phyloP scores from a whole-genome alignment of 1,140 invertebrate species.

The Drosophila ficusphila region DNA sequence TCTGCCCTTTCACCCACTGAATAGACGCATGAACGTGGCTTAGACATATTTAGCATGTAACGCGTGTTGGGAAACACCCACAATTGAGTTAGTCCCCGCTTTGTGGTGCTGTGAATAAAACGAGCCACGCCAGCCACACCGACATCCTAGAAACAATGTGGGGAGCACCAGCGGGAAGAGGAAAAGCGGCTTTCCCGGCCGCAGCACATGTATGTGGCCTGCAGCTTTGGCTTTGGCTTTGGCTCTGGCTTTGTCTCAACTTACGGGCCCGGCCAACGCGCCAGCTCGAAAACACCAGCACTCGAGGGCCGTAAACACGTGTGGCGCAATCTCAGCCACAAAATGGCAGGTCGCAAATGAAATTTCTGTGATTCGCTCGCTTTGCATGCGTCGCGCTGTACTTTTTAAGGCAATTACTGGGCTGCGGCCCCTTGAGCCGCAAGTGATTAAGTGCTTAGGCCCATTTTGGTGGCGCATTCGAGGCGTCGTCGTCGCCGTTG shows the following conservation, averaged over 20 bases:
- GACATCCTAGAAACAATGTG: not conserved
- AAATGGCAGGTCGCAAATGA: slow-evolving; percentile 45
- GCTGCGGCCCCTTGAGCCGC: slow-evolving; percentile 26
- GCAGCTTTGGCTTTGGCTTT: slow-evolving; percentile 50
- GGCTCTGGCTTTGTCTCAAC: slow-evolving; percentile 51
- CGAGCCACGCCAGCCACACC: slow-evolving; percentile 29
- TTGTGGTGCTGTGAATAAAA: slow-evolving; percentile 37
- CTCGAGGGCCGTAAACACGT: slow-evolving; percentile 22
- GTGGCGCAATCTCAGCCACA: slow-evolving; percentile 25
- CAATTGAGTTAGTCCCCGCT: slow-evolving; percentile 38
- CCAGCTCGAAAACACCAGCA: slow-evolving; percentile 2
- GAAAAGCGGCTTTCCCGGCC: slow-evolving; percentile 44
- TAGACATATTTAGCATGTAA: slow-evolving; percentile 29
- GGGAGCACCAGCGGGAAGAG: not conserved
- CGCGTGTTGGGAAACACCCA: slow-evolving; percentile 33
- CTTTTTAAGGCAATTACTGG: slow-evolving; percentile 75
- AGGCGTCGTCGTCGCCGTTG: slow-evolving; percentile 25
- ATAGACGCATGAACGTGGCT: slow-evolving; percentile 14
- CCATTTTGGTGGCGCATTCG: slow-evolving; percentile 55
- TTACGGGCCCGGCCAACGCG: slow-evolving; percentile 38
- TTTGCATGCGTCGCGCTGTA: slow-evolving; percentile 51
- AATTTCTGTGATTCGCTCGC: slow-evolving; percentile 61
- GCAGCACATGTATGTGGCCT: slow-evolving; percentile 50
- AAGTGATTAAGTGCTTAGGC: slow-evolving; percentile 76
- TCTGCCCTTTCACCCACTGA: not conserved